Conservation (phyloP, 1,140 invertebrate species). For the Lucilia sericata region DNA sequence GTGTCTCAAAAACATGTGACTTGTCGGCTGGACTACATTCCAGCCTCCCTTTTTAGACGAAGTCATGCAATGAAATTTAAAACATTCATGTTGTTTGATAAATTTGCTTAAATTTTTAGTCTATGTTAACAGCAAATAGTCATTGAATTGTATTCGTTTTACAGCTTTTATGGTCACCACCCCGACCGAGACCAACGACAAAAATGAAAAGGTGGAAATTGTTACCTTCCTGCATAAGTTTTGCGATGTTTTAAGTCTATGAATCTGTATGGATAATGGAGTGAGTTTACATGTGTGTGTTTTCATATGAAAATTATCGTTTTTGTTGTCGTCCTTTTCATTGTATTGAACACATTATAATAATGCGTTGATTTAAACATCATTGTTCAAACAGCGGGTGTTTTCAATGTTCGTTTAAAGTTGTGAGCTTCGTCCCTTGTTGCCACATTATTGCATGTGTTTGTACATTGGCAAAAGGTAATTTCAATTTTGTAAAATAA, state of each 20-base stretch:
- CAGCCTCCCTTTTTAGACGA: background rate
- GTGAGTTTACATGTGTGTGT: background rate
- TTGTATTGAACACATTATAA: slow-evolving; percentile 2
- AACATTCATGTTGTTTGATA: slow-evolving; percentile 11
- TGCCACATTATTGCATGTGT: background rate
- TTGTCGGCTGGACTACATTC: background rate
- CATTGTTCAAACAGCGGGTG: slow-evolving; percentile 23
- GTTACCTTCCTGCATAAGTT: slow-evolving; percentile 1
- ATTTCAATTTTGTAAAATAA: background rate
- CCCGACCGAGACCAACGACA: background rate
- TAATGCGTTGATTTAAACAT: slow-evolving; percentile 24
- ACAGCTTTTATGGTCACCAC: background rate
- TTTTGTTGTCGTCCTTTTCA: background rate
- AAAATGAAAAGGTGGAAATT: slow-evolving; percentile 1
- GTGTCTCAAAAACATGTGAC: background rate
- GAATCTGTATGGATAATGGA: background rate
- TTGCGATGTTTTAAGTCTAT: background rate
- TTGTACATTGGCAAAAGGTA: background rate
- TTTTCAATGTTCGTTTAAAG: background rate
- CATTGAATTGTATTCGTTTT: background rate
- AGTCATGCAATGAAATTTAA: background rate
- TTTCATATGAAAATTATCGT: slow-evolving; percentile 1
- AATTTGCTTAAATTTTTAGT: background rate
- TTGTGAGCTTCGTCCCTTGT: background rate
- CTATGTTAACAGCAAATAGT: background rate